Conservation (phyloP, 1,140 invertebrate genomes). For the Drosophila tristis region DNA sequence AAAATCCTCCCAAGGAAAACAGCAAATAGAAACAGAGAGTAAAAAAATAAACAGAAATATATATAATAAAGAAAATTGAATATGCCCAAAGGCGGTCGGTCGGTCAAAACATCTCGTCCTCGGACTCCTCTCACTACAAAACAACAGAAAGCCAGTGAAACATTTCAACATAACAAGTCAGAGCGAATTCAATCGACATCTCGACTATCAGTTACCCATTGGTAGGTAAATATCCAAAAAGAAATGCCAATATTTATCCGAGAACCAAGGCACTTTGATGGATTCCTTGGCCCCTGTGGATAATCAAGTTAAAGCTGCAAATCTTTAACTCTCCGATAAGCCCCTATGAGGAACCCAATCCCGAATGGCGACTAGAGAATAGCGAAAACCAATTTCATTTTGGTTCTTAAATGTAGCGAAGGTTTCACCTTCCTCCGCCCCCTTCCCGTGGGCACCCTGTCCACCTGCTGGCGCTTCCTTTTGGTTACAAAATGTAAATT, state of each 20-base stretch:
- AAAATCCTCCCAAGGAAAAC: no score
- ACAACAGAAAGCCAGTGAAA: constrained; percentile 38
- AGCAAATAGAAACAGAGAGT: not conserved
- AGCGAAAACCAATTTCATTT: constrained; percentile 49
- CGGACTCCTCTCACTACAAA: constrained; percentile 10
- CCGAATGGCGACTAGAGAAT: constrained; percentile 6
- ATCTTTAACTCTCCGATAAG: no score
- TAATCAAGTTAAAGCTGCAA: no score
- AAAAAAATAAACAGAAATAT: constrained; percentile 25
- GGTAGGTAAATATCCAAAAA: not conserved
- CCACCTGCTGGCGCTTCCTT: constrained; percentile 49
- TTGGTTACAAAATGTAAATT: constrained; percentile 64
- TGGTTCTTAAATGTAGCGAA: constrained; percentile 30
- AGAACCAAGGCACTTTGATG: no score
- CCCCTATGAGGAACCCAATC: no score
- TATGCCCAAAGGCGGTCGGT: constrained; percentile 52
- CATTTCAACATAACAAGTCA: constrained; percentile 32
- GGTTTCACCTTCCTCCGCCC: not conserved
- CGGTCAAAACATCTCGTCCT: constrained; percentile 11
- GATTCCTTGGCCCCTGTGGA: no score
- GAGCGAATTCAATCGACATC: not conserved
- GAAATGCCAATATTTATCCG: no score
- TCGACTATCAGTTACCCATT: constrained; percentile 10
- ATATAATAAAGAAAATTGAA: constrained; percentile 63
- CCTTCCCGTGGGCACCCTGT: not conserved